phyloP scores from a whole-genome alignment of 2,797 vertebrate species.

The Heteromormyrus szaboi region DNA sequence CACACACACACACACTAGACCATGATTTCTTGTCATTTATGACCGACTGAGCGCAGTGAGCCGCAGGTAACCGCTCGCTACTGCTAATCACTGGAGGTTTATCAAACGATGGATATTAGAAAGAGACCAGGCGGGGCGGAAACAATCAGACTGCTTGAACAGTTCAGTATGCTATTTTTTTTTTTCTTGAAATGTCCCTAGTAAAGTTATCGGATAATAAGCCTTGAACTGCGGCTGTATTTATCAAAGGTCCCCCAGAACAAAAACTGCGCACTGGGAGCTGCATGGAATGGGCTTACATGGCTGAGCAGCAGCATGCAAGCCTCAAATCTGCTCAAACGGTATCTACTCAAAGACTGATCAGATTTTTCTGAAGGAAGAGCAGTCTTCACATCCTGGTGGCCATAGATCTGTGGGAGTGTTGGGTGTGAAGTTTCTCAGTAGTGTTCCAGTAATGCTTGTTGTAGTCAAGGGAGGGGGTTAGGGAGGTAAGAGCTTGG shows the following conservation, averaged over 20 bases:
- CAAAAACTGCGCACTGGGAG: background rate
- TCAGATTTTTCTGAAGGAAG: background rate
- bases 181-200: background rate
- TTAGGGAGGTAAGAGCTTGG: background rate
- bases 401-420: background rate
- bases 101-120: background rate
- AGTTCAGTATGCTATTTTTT: background rate
- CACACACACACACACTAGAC: background rate
- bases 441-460: background rate
- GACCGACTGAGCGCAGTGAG: background rate
- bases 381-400: background rate
- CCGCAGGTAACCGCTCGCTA: background rate
- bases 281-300: background rate
- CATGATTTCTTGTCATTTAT: background rate
- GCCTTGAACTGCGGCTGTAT: background rate
- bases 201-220: background rate
- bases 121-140: background rate
- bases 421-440: background rate
- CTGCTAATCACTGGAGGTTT: background rate
- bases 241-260: background rate
- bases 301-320: background rate
- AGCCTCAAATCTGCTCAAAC: background rate
- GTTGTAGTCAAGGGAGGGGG: background rate
- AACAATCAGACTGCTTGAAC: background rate
- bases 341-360: background rate